Conservation (phyloP, 2,888 invertebrate genomes). For the Bhutanitis thaidina region DNA sequence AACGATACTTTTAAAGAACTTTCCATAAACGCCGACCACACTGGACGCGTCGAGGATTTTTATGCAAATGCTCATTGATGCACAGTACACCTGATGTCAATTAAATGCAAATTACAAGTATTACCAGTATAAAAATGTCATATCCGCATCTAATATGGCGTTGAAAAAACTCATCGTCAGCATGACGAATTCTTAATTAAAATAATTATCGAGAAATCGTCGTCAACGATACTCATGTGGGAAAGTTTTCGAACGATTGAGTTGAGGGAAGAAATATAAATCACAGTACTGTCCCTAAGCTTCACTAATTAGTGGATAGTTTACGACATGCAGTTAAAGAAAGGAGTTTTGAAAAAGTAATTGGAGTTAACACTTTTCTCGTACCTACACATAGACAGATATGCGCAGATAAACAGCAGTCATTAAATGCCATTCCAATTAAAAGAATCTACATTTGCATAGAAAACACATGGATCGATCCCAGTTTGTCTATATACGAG, state of each 20-base stretch:
- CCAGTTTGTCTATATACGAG: slow-evolving; percentile 32
- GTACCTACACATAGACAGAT: neutral
- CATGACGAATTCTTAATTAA: slow-evolving; percentile 31
- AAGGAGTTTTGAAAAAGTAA: slow-evolving; percentile 15
- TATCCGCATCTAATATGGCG: slow-evolving; percentile 25
- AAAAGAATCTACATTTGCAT: slow-evolving; percentile 50
- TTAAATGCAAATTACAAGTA: slow-evolving; percentile 36
- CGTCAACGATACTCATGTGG: slow-evolving; percentile 3
- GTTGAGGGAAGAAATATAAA: slow-evolving; percentile 29
- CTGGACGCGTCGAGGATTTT: slow-evolving; percentile 21
- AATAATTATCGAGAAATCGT: slow-evolving; percentile 23
- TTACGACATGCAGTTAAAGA: slow-evolving; percentile 30
- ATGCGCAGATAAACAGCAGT: neutral
- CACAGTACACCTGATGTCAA: slow-evolving; percentile 34
- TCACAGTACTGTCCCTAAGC: slow-evolving; percentile 26
- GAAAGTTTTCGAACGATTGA: neutral
- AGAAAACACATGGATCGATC: slow-evolving; percentile 44
- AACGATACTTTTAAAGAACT: slow-evolving; percentile 6
- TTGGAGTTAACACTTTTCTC: neutral
- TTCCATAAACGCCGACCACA: slow-evolving; percentile 14
- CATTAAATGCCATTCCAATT: slow-evolving; percentile 48
- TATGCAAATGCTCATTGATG: slow-evolving; percentile 27
- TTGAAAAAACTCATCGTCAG: slow-evolving; percentile 21
- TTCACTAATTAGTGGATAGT: slow-evolving; percentile 33
- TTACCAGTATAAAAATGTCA: slow-evolving; percentile 33